phyloP scores from a whole-genome alignment of 2,888 invertebrate genomes.

The Himalopsyche kuldschensis region DNA sequence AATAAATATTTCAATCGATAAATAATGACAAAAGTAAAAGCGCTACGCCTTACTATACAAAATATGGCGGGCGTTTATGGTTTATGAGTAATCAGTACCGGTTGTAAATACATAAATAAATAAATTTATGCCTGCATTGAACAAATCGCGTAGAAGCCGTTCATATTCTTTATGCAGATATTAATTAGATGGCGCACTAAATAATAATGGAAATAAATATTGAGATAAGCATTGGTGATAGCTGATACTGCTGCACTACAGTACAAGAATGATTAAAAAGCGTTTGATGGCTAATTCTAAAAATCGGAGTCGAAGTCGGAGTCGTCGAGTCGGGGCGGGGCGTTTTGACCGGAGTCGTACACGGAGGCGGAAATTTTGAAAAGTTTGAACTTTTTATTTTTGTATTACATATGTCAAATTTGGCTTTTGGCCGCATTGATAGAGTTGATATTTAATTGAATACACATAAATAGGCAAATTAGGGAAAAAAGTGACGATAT shows the following conservation, averaged over 20 bases:
- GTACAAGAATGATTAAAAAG: not conserved
- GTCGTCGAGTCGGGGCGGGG: too few relatives aligned
- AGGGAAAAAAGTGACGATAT: too few relatives aligned
- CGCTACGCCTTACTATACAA: not conserved
- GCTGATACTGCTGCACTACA: not conserved
- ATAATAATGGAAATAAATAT: not conserved
- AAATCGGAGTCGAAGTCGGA: too few relatives aligned
- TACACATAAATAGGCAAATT: too few relatives aligned
- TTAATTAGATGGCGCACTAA: not conserved
- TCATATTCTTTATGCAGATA: not conserved
- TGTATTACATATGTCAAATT: too few relatives aligned
- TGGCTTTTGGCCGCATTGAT: too few relatives aligned
- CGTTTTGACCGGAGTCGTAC: too few relatives aligned
- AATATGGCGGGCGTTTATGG: not conserved
- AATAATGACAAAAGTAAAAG: not conserved
- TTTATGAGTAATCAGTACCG: constrained; percentile 9
- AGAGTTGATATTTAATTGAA: too few relatives aligned
- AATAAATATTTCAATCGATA: not conserved
- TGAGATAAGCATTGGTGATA: not conserved
- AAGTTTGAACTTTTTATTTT: too few relatives aligned
- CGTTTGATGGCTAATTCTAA: not conserved
- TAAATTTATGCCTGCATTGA: constrained; percentile 9
- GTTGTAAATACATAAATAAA: not conserved
- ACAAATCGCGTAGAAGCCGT: not conserved
- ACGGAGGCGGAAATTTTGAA: too few relatives aligned